Evolutionary conservation across 2,888 invertebrate genomes (phyloP).

Genomic region (Balanococcus diminutus): DNA sequence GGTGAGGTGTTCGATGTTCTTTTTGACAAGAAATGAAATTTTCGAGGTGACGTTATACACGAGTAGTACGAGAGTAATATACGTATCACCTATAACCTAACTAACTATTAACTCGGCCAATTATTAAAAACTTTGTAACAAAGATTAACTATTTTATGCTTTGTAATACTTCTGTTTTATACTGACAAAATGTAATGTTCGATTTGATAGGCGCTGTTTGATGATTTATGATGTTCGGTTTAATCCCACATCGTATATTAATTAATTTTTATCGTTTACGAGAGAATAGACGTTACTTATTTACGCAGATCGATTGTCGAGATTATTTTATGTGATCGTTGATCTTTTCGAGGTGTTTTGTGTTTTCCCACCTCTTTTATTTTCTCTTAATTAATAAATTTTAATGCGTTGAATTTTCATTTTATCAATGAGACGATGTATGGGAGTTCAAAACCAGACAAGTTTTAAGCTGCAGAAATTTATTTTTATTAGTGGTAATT

Average conservation of each 20-base stretch:
- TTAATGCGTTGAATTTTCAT: neutral
- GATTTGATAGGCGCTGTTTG: neutral
- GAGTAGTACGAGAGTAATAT: neutral
- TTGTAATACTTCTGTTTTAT: neutral
- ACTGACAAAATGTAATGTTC: neutral
- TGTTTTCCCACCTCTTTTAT: neutral
- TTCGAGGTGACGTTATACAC: neutral
- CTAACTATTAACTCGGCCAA: neutral
- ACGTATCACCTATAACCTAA: neutral
- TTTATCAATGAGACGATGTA: neutral
- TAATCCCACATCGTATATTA: conserved; percentile 4
- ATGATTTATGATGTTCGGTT: neutral
- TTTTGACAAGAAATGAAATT: neutral
- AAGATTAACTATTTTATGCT: neutral
- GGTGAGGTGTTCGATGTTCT: neutral
- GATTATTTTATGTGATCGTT: conserved; percentile 11
- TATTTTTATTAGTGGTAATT: too few relatives aligned
- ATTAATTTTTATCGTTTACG: neutral
- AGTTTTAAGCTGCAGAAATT: too few relatives aligned
- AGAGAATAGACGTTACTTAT: neutral
- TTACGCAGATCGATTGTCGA: neutral
- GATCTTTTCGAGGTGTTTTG: neutral
- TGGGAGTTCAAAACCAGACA: too few relatives aligned
- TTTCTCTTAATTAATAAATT: neutral
- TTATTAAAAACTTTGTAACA: neutral